phyloP scores from a whole-genome alignment of 2,888 invertebrate genomes.

The Bugula neritina region DNA sequence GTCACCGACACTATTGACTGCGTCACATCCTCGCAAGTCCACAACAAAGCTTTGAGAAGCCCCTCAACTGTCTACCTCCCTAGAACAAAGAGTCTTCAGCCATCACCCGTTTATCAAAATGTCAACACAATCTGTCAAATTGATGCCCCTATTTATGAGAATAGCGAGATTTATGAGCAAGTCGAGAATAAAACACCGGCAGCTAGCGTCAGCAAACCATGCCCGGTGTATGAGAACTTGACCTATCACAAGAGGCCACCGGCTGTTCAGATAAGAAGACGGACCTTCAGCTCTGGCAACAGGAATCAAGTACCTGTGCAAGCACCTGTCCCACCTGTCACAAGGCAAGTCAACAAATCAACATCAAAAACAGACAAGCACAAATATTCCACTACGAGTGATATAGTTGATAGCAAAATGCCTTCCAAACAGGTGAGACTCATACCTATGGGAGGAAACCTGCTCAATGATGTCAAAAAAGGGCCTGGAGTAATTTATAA shows the following conservation, averaged over 20 bases:
- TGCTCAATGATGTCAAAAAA: too few relatives aligned
- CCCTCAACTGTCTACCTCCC: background rate
- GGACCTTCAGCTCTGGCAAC: background rate
- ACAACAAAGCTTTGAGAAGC: background rate
- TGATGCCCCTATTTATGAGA: constrained; percentile 13
- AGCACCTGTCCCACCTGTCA: too few relatives aligned
- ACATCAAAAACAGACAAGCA: too few relatives aligned
- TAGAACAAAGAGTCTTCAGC: background rate
- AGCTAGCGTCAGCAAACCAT: background rate
- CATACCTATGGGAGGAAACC: too few relatives aligned
- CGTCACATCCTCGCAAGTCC: background rate
- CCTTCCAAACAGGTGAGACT: too few relatives aligned
- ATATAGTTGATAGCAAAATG: too few relatives aligned
- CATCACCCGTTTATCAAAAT: background rate
- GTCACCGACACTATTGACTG: background rate
- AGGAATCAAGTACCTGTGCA: background rate
- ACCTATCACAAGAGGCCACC: background rate
- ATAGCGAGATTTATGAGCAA: constrained; percentile 3
- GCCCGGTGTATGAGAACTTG: constrained; percentile 6
- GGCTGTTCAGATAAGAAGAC: background rate
- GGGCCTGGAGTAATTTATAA: too few relatives aligned
- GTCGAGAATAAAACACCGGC: too few relatives aligned
- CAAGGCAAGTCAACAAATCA: too few relatives aligned
- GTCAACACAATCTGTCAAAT: background rate
- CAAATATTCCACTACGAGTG: too few relatives aligned